Conservation (phyloP, 2,888 invertebrate genomes). For the Selenia dentaria region DNA sequence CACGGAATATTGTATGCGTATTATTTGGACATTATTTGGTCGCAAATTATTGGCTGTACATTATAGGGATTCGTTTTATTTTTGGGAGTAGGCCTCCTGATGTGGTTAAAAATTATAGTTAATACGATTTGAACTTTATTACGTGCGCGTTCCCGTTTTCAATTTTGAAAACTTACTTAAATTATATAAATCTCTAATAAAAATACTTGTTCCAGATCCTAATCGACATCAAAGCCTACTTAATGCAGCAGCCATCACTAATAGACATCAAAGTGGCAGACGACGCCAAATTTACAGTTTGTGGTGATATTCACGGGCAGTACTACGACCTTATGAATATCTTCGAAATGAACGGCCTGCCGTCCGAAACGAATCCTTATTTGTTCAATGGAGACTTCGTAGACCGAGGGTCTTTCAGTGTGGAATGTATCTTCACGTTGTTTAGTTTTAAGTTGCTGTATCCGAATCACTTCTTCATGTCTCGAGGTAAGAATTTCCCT, state of each 20-base stretch:
- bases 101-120: too few species aligned
- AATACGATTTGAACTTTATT: too few species aligned
- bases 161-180: too few species aligned
- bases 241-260: slow-evolving; percentile 93
- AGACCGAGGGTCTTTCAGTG: slow-evolving; percentile 99
- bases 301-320: slow-evolving; percentile 99
- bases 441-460: slow-evolving; percentile 98
- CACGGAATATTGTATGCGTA: too few species aligned
- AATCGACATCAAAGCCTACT: slow-evolving; percentile 93
- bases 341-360: slow-evolving; percentile 98
- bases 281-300: slow-evolving; percentile 97
- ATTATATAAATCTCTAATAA: too few species aligned
- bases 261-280: slow-evolving; percentile 95
- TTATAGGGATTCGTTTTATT: too few species aligned
- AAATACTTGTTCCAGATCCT: slow-evolving; percentile 96
- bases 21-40: too few species aligned
- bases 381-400: slow-evolving; percentile 99
- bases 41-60: too few species aligned
- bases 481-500: slow-evolving; percentile 92
- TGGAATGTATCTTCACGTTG: slow-evolving; percentile 98
- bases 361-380: slow-evolving; percentile 97
- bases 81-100: too few species aligned
- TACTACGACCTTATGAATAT: slow-evolving; percentile 99
- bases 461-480: slow-evolving; percentile 98
- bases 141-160: too few species aligned